Evolutionary conservation across 2,113 vertebrate genomes (phyloP), one percentile per base, ranked within the genome.

Genomic region (Okapia johnstoni): DNA sequence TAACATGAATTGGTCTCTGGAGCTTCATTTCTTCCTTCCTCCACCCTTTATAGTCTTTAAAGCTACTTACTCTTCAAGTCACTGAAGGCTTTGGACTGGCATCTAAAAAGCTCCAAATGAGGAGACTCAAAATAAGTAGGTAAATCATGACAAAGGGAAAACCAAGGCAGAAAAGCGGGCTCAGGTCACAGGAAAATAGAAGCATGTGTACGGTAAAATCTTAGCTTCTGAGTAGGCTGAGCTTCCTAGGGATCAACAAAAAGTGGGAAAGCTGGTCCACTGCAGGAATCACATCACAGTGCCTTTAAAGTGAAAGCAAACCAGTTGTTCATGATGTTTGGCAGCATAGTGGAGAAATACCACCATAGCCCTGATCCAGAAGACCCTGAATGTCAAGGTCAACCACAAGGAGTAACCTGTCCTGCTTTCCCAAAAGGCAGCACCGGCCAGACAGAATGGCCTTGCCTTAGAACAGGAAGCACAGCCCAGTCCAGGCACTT

Each of bases 391-490:
- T n/a, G 16, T 7, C 1, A 12, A 52, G 4, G n/a, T 28, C 43
- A 52, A 1, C 16, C 48, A 4, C 6, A 3, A 7, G 17, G 50
- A 0, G 0, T 36, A 19, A 16, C 46, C 50, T 55, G n/a, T 15
- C 60, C 77, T 48, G 58, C 58, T 77, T 83, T 87, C 54, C 16
- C 17, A 33, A 23, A 57, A 73, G n/a, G 58, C 54, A 52, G 1
- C 1, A 1, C 17, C 23, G 60, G 87, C 63, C 85, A 61, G 46
- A 25, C 43, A n/a, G 30, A 50, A n/a, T 40, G 87, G 28, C 57
- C 70, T 90, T 93, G 66, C 90, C 89, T 88, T 87, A 63, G 36
- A 73, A 21, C 46, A 26, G 55, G 43, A 83, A 95, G 21, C 5
- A 14, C 36, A 55, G 43, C 36, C n/a, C 48, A 14, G n/a, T 33